phyloP scores from a whole-genome alignment of 2,797 vertebrate species.

The Hyperoplus lanceolatus region DNA sequence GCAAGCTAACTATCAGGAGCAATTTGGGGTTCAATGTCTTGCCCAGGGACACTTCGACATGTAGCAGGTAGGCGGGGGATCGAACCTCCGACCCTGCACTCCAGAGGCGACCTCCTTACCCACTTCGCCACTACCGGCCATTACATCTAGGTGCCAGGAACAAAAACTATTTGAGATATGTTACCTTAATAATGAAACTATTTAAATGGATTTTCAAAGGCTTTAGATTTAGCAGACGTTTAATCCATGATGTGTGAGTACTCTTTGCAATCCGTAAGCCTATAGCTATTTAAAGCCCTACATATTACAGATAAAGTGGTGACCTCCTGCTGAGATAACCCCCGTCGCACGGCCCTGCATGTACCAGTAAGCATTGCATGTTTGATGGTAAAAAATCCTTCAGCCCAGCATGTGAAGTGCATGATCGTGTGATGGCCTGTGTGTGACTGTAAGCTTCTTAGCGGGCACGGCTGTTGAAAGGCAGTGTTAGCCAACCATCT shows the following conservation, averaged over 20 bases:
- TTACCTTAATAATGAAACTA: neutral
- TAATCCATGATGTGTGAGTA: neutral
- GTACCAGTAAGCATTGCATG: constrained; percentile 4
- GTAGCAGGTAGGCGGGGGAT: too few species aligned
- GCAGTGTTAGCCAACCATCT: neutral
- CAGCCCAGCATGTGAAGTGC: neutral
- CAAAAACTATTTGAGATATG: too few species aligned
- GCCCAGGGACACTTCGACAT: too few species aligned
- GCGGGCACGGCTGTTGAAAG: neutral
- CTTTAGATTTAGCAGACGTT: neutral
- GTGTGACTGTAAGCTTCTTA: constrained; percentile 25
- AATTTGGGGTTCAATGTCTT: too few species aligned
- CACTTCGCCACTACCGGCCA: too few species aligned
- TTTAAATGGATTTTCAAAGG: neutral
- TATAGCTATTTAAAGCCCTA: neutral
- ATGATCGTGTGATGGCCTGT: neutral
- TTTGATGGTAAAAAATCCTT: constrained; percentile 3
- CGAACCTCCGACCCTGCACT: too few species aligned
- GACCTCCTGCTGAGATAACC: neutral
- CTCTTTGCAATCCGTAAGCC: neutral
- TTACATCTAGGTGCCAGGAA: too few species aligned
- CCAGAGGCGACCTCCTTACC: too few species aligned
- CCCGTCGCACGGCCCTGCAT: neutral
- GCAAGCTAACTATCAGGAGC: too few species aligned
- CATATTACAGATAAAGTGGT: neutral